These are phyloP conservation scores for Chrysemys picta DNA, from an alignment of 2,113 vertebrate species.

Conservation along the genomic window DNA sequence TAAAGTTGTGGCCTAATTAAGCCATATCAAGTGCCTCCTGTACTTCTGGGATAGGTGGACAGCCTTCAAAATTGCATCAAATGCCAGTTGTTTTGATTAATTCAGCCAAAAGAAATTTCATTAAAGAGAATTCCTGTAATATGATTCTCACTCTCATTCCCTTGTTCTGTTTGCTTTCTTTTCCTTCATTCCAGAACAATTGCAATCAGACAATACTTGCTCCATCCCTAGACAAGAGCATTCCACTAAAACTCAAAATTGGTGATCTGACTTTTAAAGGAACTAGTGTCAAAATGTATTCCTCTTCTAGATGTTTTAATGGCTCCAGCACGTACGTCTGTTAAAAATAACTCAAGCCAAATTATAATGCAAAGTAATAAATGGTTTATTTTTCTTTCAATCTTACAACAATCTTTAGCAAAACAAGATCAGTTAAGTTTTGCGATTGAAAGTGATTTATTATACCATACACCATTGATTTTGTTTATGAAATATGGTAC, in stretches of 20 bases:
- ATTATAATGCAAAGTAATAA: conserved; percentile 56
- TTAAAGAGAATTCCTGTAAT: not conserved
- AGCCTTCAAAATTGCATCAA: not conserved
- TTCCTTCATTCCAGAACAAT: not conserved
- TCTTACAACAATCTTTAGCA: not conserved
- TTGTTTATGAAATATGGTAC: conserved; percentile 13
- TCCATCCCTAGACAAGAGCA: not conserved
- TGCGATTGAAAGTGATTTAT: conserved; percentile 3
- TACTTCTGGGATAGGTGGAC: not conserved
- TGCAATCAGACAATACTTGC: not conserved
- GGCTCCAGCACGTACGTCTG: conserved; percentile 1
- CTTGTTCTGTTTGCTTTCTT: not conserved
- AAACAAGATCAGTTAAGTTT: not conserved
- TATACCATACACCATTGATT: conserved; percentile 25
- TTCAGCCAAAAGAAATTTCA: not conserved
- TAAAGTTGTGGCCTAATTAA: not conserved
- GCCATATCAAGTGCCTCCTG: not conserved
- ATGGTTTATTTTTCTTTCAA: conserved; percentile 73
- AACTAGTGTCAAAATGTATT: not conserved
- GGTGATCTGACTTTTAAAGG: not conserved
- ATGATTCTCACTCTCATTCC: not conserved
- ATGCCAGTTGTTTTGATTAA: not conserved
- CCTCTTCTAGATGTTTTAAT: not conserved
- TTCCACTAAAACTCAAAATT: not conserved
- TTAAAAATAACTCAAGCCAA: not conserved